Evolutionary conservation across 2,888 invertebrate genomes (phyloP), one percentile per base, ranked within the genome.

Genomic region (Dasysyrphus albostriatus): DNA sequence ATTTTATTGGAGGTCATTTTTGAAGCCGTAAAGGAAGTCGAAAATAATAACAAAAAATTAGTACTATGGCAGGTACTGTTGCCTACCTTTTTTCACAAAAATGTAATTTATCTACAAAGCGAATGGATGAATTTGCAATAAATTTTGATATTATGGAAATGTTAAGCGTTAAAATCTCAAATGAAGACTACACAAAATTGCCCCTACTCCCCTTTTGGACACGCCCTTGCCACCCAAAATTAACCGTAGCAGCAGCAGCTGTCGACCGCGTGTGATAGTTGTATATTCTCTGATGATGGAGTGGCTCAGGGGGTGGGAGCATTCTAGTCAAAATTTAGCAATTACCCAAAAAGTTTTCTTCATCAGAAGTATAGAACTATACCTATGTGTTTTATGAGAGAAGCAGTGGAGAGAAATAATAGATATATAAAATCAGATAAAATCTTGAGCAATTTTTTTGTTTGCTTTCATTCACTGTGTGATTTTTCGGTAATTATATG

Each of bases 261-360:
- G 81, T 49, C 81, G 81, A 76, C 81, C 76, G 39, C 69, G 76
- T 72, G 61, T 24, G 54, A 51, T 78, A 51, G 32, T 10, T 39
- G n/a, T 29, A 67, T 59, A 32, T n/a, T 19, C 19, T 59, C 16
- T 32, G 3, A 12, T 49, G 56, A 49, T 51, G 14, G 42, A 12
- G 34, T 24, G 24, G 8, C 29, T 49, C n/a, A 24, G n/a, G n/a
- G 19, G 24, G 16, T 54, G 34, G 61, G 61, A 59, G 61, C 34
- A 32, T 72, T 77, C 9, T 51, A 77, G 34, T 70, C 82, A 82
- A 82, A 82, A 82, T 77, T 82, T 77, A 77, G 72, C 77, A 82
- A 82, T 82, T 77, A 77, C 65, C 65, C 65, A 59, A 78, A 78
- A 78, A 67, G 59, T 78, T 73, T 78, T 67, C 59, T 73, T 72